Evolutionary conservation across 2,113 vertebrate species (phyloP).

Genomic region (Apus apus): DNA sequence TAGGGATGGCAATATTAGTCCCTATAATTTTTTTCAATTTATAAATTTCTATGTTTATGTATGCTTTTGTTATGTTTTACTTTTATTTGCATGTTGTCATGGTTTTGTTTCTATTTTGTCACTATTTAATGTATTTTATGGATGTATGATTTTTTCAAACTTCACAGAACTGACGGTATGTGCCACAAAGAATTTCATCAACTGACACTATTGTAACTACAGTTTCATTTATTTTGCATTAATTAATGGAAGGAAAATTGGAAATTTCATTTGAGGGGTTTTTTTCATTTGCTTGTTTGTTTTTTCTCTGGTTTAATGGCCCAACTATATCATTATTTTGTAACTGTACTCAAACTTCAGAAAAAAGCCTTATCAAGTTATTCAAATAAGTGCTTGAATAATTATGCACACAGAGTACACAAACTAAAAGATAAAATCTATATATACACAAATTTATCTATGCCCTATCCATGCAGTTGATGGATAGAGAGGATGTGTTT

Average conservation of each 20-base stretch:
- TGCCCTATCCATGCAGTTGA: not conserved
- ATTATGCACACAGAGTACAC: not conserved
- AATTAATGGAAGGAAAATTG: not conserved
- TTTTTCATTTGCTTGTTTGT: too few relatives aligned
- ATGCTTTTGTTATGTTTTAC: not conserved
- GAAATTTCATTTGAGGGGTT: not conserved
- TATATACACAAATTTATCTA: not conserved
- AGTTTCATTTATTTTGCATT: not conserved
- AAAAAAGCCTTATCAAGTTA: not conserved
- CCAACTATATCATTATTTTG: not conserved
- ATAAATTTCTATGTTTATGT: not conserved
- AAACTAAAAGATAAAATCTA: not conserved
- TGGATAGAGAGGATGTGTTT: not conserved
- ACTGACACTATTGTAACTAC: not conserved
- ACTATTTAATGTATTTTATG: not conserved
- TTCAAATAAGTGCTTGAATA: not conserved
- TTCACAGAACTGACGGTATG: not conserved
- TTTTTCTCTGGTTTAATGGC: not conserved
- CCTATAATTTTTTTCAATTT: not conserved
- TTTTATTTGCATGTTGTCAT: not conserved
- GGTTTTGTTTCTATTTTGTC: not conserved
- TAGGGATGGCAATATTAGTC: not conserved
- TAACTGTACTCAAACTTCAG: not conserved
- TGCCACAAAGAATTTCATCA: not conserved
- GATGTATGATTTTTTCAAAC: not conserved